Conservation (phyloP, 2,797 vertebrate species). For the Mormyrops boulengeri region DNA sequence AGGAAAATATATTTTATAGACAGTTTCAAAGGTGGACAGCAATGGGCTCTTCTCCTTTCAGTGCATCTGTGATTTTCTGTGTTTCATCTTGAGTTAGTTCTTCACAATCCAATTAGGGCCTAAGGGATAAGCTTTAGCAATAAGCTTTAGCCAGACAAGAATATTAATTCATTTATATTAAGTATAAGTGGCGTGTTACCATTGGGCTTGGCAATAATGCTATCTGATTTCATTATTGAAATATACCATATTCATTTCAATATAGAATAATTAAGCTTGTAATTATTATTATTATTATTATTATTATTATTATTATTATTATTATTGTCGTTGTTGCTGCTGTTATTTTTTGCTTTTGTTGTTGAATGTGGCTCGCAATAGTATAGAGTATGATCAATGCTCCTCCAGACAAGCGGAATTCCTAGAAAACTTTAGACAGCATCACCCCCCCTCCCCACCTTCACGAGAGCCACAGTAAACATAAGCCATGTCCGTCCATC, state of each 20-base stretch:
- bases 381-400: not conserved
- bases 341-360: not conserved
- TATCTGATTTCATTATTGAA: not conserved
- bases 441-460: not conserved
- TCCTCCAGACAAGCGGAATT: not conserved
- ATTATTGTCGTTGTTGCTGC: not conserved
- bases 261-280: not conserved
- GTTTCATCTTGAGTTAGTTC: not conserved
- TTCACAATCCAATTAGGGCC: not conserved
- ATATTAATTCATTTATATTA: too few species aligned
- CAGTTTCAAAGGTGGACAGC: not conserved
- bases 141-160: not conserved
- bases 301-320: not conserved
- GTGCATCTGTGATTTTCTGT: not conserved
- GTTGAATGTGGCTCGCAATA: not conserved
- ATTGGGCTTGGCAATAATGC: not conserved
- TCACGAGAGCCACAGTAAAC: not conserved
- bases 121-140: not conserved
- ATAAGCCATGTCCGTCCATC: not conserved
- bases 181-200: not conserved
- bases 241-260: not conserved
- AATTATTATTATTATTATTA: not conserved
- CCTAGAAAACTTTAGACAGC: not conserved
- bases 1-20: not conserved
- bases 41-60: not conserved